phyloP scores from a whole-genome alignment of 2,113 vertebrate genomes.

The Leptobrachium ailaonicum region DNA sequence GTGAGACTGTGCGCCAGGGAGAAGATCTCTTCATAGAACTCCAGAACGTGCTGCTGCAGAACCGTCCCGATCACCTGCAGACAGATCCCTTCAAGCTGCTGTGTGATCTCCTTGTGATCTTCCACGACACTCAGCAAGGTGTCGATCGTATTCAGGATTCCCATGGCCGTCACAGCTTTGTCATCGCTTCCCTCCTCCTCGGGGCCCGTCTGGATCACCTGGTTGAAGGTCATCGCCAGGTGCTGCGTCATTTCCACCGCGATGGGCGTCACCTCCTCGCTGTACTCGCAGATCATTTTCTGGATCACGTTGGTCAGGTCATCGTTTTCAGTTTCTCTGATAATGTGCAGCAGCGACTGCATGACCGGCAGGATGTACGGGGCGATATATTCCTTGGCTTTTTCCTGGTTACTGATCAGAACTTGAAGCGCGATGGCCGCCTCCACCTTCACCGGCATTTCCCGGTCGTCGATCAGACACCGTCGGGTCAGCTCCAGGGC shows the following conservation, averaged over 20 bases:
- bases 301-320: conserved; percentile 98
- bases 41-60: conserved; percentile 95
- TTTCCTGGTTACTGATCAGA: conserved; percentile 98
- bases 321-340: conserved; percentile 97
- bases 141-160: conserved; percentile 97
- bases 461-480: conserved; percentile 94
- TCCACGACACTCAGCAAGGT: conserved; percentile 97
- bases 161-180: conserved; percentile 99
- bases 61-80: conserved; percentile 98
- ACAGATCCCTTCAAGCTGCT: conserved; percentile 98
- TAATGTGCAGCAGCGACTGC: conserved; percentile 97
- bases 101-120: conserved; percentile 99
- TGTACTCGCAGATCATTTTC: conserved; percentile 99
- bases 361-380: conserved; percentile 96
- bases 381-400: conserved; percentile 98
- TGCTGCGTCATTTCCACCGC: conserved; percentile 99
- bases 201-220: conserved; percentile 96
- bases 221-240: conserved; percentile 98
- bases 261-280: conserved; percentile 97
- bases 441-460: conserved; percentile 98
- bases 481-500: conserved; percentile 90
- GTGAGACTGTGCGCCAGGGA: conserved; percentile 97
- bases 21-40: conserved; percentile 98
- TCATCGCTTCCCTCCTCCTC: conserved; percentile 98
- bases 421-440: conserved; percentile 96